A percentile compares a stretch with the other conserved stretches of the same genome.
Evolutionary conservation across 2,797 vertebrate species (phyloP).

Genomic region (Karalla daura): DNA sequence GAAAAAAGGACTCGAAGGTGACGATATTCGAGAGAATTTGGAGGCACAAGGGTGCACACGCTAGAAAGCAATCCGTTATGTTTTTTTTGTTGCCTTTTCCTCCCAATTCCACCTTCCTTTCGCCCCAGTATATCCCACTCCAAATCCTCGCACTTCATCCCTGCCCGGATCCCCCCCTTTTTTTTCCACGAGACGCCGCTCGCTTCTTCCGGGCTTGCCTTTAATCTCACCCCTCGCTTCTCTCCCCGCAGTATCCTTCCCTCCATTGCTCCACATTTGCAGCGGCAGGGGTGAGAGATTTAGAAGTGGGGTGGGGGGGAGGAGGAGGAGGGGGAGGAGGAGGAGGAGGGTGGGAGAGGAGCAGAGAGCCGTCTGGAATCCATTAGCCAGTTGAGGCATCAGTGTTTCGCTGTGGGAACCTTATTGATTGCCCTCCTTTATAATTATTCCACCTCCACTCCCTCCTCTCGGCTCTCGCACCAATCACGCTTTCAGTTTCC

Average conservation of each 20-base stretch:
- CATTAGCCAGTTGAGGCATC: slow-evolving; percentile 81
- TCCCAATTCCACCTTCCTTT: background rate
- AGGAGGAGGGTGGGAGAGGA: background rate
- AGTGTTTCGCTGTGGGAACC: slow-evolving; percentile 85
- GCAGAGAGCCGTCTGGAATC: slow-evolving; percentile 76
- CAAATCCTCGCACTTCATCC: slow-evolving; percentile 14
- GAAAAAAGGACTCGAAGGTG: background rate
- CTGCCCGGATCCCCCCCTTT: background rate
- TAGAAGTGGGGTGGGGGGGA: background rate
- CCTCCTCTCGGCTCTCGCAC: slow-evolving; percentile 57
- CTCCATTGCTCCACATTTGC: slow-evolving; percentile 36
- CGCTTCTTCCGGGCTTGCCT: slow-evolving; percentile 25
- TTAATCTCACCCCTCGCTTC: slow-evolving; percentile 43
- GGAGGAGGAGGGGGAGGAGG: background rate
- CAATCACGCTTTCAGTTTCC: slow-evolving; percentile 48
- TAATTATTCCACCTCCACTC: slow-evolving; percentile 82
- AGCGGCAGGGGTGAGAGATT: slow-evolving; percentile 37
- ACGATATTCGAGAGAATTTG: background rate
- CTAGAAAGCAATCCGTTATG: no score
- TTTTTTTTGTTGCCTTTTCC: background rate
- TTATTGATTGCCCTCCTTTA: slow-evolving; percentile 85
- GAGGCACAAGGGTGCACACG: background rate
- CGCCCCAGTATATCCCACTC: background rate
- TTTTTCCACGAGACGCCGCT: slow-evolving; percentile 20
- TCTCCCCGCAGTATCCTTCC: slow-evolving; percentile 45